Base-by-base conservation (phyloP, 1,140 invertebrate species). In the Wiebesia pumilae region DNA sequence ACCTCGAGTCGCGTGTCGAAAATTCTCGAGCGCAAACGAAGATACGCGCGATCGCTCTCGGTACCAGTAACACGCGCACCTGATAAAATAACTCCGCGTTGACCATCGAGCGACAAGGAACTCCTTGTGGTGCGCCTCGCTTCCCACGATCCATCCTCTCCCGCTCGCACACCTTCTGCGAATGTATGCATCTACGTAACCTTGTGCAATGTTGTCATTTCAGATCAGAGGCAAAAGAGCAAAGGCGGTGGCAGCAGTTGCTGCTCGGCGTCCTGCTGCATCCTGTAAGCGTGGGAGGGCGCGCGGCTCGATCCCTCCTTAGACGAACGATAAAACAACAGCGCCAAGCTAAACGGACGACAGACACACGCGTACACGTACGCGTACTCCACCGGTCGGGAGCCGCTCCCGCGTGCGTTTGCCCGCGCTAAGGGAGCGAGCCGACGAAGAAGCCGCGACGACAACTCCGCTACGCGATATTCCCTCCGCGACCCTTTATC, bases 161-260 rank as follows among this genome's bases (percentile, higher is more conserved):
- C 51, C 12, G 51, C 7, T 10, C 65, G 65, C 30, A n/a, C 7
- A n/a, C 43, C 14, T 14, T 47, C 14, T n/a, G n/a, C n/a, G n/a
- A n/a, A n/a, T n/a, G n/a, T n/a, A 7, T 47, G 43, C 6, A 47
- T 47, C 10, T n/a, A 35, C 19, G 47, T 54, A 54, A 79, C 77
- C 43, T 35, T 54, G 77, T 51, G 47, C 77, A 33, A 79, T 38
- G 33, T 58, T 80, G 51, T 80, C 16, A 82, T 96, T 97, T 78
- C 95, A 98, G 97, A 98, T 96, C 97, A 98, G 96, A 96, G 97
- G 94, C 97, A 98, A 94, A 98, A 98, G 93, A 98, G 97, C 95
- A 98, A 98, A 96, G 97, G 97, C 88, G 97, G 97, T 87, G 97
- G 97, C 87, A 97, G 97, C 94, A 97, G 97, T 95, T 98, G 97